Conservation (phyloP, 2,113 vertebrate genomes). For the Chaetorhynchus papuensis region DNA sequence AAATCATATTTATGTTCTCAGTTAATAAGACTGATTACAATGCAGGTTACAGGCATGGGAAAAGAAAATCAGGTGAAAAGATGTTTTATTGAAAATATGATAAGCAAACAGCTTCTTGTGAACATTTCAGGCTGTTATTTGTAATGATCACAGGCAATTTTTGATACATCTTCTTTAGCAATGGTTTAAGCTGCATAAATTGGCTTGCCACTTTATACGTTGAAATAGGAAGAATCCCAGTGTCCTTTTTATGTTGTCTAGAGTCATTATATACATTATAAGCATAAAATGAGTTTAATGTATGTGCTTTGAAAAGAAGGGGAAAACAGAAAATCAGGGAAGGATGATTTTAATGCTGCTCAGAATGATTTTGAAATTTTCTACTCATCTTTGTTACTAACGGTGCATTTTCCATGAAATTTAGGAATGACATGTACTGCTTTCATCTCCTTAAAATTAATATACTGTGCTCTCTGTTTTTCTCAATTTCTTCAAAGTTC, state of each 20-base stretch:
- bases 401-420: constrained; percentile 65
- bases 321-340: constrained; percentile 70
- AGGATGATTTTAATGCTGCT: constrained; percentile 68
- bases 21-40: constrained; percentile 85
- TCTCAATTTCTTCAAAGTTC: constrained; percentile 63
- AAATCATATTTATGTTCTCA: constrained; percentile 85
- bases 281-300: constrained; percentile 77
- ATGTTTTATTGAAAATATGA: constrained; percentile 84
- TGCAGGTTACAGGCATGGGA: constrained; percentile 73
- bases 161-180: constrained; percentile 79
- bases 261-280: constrained; percentile 78
- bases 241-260: constrained; percentile 73
- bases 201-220: constrained; percentile 70
- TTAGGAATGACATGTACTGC: constrained; percentile 58
- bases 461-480: constrained; percentile 53
- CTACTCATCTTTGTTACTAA: constrained; percentile 68
- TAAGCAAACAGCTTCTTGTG: constrained; percentile 78
- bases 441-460: constrained; percentile 72
- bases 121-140: constrained; percentile 79
- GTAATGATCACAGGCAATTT: constrained; percentile 79
- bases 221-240: constrained; percentile 68
- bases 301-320: constrained; percentile 67
- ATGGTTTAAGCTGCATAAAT: constrained; percentile 78
- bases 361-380: constrained; percentile 72
- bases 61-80: constrained; percentile 80